These are phyloP conservation scores for Dicerorhinus sumatrensis DNA, from an alignment of 2,113 vertebrate species.

Conservation along the genomic window DNA sequence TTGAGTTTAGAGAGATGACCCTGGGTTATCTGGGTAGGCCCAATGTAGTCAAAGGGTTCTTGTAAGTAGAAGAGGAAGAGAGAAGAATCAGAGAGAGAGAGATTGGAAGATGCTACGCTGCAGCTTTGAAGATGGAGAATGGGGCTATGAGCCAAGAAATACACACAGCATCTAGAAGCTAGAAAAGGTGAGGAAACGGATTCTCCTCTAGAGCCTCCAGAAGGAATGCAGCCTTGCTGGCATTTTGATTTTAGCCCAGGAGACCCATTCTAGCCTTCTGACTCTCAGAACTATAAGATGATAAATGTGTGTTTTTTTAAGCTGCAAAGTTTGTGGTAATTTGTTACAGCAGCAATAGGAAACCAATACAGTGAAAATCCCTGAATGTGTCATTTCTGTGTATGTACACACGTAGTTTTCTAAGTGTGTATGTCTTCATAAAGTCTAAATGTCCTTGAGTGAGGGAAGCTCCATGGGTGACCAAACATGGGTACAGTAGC, in stretches of 20 bases:
- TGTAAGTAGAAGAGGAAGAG: neutral
- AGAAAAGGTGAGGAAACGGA: fast-evolving
- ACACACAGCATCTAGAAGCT: neutral
- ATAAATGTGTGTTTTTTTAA: neutral
- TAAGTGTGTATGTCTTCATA: neutral
- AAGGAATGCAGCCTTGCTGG: neutral
- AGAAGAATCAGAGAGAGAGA: neutral
- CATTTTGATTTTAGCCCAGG: neutral
- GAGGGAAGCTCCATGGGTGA: neutral
- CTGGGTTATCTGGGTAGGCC: neutral
- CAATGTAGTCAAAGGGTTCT: too few species aligned
- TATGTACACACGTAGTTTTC: neutral
- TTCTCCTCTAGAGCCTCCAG: neutral
- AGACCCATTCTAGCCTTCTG: neutral
- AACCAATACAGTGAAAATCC: neutral
- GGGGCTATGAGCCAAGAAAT: neutral
- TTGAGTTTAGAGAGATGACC: neutral
- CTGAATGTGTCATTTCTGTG: neutral
- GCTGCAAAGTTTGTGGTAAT: neutral
- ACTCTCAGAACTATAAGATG: neutral
- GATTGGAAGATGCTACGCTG: neutral
- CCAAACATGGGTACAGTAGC: neutral
- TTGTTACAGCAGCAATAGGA: neutral
- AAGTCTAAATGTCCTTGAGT: neutral
- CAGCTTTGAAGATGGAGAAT: neutral